phyloP scores from a whole-genome alignment of 2,797 vertebrate species.

The Furcifer pardalis region DNA sequence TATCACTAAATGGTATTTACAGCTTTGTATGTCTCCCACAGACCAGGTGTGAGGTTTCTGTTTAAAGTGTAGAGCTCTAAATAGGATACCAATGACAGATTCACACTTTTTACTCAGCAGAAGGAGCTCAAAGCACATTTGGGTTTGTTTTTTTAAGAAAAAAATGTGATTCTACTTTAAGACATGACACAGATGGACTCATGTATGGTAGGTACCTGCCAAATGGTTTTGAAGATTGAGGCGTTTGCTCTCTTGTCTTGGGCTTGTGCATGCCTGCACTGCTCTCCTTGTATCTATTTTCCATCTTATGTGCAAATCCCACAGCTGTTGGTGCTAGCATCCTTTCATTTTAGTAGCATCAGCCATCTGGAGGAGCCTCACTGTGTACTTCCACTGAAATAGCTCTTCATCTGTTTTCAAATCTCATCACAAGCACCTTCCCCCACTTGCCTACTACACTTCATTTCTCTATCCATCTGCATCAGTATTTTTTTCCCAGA shows the following conservation, averaged over 20 bases:
- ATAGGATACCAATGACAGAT: slow-evolving; percentile 29
- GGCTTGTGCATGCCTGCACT: slow-evolving; percentile 3
- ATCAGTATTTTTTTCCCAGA: neutral
- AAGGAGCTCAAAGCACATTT: neutral
- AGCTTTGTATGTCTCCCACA: slow-evolving; percentile 19
- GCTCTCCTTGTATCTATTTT: slow-evolving; percentile 14
- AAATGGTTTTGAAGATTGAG: slow-evolving; percentile 21
- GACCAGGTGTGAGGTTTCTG: slow-evolving; percentile 27
- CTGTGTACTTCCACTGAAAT: slow-evolving; percentile 35
- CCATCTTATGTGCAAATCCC: slow-evolving; percentile 34
- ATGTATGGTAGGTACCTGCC: slow-evolving; percentile 10
- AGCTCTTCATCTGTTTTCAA: slow-evolving; percentile 45
- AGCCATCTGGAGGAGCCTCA: slow-evolving; percentile 29
- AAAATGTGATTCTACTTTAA: slow-evolving; percentile 6
- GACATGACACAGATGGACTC: slow-evolving; percentile 15
- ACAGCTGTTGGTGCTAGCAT: slow-evolving; percentile 23
- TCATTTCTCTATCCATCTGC: slow-evolving; percentile 32
- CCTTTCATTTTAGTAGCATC: slow-evolving; percentile 19
- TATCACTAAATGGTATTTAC: slow-evolving; percentile 27
- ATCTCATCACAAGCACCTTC: slow-evolving; percentile 16
- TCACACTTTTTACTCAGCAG: slow-evolving; percentile 14
- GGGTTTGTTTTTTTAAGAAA: neutral
- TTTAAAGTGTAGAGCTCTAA: slow-evolving; percentile 20
- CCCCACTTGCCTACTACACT: slow-evolving; percentile 15
- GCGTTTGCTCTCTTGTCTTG: slow-evolving; percentile 3